Percentiles rank a stretch among this genome's conserved stretches.
Evolutionary conservation across 2,113 vertebrate species (phyloP).

Genomic region (Sus scrofa): DNA sequence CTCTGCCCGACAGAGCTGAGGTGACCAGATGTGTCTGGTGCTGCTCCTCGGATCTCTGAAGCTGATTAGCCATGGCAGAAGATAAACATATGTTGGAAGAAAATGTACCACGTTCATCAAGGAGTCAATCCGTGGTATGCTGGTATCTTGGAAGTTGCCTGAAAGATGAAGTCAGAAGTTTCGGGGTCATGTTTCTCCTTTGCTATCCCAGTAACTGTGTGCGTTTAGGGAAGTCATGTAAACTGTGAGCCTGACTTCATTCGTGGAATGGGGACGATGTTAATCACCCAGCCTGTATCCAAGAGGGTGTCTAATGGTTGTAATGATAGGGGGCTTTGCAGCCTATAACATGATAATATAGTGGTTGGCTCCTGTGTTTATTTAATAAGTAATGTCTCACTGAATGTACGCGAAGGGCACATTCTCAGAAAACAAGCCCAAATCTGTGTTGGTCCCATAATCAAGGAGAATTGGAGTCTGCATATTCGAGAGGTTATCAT

Average conservation of each 20-base stretch:
- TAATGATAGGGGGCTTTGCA: not conserved
- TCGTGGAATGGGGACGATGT: not conserved
- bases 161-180: constrained; percentile 59
- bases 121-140: not conserved
- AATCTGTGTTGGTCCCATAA: not conserved
- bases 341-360: not conserved
- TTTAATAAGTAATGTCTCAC: not conserved
- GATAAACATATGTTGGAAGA: constrained; percentile 53
- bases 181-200: not conserved
- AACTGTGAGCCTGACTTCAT: constrained; percentile 25
- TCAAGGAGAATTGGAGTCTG: not conserved
- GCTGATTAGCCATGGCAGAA: constrained; percentile 5
- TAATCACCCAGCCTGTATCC: not conserved
- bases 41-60: constrained; percentile 26
- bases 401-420: not conserved
- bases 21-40: constrained; percentile 2
- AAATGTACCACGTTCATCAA: constrained; percentile 8
- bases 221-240: not conserved
- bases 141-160: constrained; percentile 30
- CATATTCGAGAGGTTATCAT: not conserved
- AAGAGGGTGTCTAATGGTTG: not conserved
- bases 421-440: not conserved
- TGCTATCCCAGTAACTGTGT: not conserved
- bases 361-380: not conserved
- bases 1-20: not conserved